Percentiles rank a stretch among this genome's conserved stretches.
Evolutionary conservation across 2,888 invertebrate species (phyloP).

Genomic region (Macrophya annulata): DNA sequence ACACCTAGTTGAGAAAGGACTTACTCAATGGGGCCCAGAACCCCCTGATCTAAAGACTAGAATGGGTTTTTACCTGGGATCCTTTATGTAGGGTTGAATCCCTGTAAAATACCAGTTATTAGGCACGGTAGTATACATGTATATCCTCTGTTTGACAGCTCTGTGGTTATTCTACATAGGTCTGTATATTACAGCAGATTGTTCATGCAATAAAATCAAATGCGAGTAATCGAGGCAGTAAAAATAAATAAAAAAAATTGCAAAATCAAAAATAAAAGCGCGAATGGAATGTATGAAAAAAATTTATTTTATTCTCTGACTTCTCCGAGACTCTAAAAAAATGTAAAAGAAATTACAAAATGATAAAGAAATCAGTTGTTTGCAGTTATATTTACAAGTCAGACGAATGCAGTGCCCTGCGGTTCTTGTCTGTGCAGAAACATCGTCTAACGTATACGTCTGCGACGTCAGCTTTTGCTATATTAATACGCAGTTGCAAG

Average conservation of each 20-base stretch:
- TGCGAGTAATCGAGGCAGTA: background rate
- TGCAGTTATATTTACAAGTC: background rate
- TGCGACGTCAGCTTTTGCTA: background rate
- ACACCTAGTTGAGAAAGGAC: constrained; percentile 38
- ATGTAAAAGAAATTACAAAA: background rate
- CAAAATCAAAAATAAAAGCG: too few relatives aligned
- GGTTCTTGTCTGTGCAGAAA: background rate
- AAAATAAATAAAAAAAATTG: background rate
- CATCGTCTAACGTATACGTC: background rate
- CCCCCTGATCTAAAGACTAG: background rate
- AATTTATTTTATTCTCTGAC: background rate
- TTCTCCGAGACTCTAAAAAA: background rate
- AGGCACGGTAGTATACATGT: constrained; percentile 24
- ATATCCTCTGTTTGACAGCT: constrained; percentile 47
- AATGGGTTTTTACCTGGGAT: constrained; percentile 31
- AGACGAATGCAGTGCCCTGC: background rate
- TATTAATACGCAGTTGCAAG: background rate
- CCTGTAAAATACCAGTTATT: constrained; percentile 42
- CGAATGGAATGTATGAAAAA: background rate
- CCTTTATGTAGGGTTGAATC: constrained; percentile 19
- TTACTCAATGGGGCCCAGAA: background rate
- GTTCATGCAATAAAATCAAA: background rate
- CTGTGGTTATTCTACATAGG: constrained; percentile 23
- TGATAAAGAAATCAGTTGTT: background rate
- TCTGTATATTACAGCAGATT: background rate